Conservation (phyloP, 2,888 invertebrate genomes). For the Macaria liturata region DNA sequence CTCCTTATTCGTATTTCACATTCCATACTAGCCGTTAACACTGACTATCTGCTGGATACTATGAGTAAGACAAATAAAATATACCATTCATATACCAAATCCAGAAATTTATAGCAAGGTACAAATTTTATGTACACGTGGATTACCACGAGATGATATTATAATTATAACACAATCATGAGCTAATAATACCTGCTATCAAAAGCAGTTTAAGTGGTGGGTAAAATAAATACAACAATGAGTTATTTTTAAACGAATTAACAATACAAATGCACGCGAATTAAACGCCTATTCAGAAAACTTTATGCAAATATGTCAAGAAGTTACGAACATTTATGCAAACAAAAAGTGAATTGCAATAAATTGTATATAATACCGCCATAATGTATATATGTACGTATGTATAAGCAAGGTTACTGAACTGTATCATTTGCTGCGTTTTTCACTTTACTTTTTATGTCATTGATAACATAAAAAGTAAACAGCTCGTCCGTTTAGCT, state of each 20-base stretch:
- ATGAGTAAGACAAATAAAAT: too few relatives aligned
- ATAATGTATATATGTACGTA: too few relatives aligned
- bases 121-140: too few relatives aligned
- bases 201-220: background rate
- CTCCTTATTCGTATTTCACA: too few relatives aligned
- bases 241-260: background rate
- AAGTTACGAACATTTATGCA: background rate
- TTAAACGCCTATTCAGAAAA: background rate
- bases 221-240: background rate
- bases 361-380: background rate
- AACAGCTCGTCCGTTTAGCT: slow-evolving; percentile 6
- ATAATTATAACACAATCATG: too few relatives aligned
- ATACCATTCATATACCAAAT: too few relatives aligned
- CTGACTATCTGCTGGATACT: too few relatives aligned
- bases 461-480: slow-evolving; percentile 15
- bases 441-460: slow-evolving; percentile 12
- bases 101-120: too few relatives aligned
- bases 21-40: too few relatives aligned
- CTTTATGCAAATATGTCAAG: slow-evolving; percentile 1
- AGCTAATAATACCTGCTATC: too few relatives aligned
- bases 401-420: background rate
- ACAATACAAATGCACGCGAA: background rate
- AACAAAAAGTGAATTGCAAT: background rate
- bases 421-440: background rate
- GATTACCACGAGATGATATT: too few relatives aligned